phyloP scores from a whole-genome alignment of 2,888 invertebrate species.

The Monoplex corrugatus region DNA sequence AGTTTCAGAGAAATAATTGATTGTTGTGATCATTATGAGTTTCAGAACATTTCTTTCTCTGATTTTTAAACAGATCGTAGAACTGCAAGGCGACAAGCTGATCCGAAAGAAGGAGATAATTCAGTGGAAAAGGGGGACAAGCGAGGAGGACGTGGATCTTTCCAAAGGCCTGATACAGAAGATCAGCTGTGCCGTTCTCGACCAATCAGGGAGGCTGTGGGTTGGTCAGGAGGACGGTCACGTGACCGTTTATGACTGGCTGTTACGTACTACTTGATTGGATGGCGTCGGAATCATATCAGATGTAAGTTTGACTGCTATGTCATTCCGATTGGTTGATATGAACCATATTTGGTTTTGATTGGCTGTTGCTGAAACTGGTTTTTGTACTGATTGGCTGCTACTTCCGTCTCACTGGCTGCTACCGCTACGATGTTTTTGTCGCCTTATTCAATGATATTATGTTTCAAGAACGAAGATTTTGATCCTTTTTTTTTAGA shows the following conservation, averaged over 20 bases:
- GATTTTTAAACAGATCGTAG: slow-evolving; percentile 20
- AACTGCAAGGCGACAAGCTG: slow-evolving; percentile 22
- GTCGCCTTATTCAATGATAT: no score
- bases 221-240: slow-evolving; percentile 44
- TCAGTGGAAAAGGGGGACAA: slow-evolving; percentile 18
- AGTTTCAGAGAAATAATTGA: no score
- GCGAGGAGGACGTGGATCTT: slow-evolving; percentile 18
- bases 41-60: no score
- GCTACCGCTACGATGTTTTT: no score
- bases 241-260: slow-evolving; percentile 46
- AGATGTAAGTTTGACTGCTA: not conserved
- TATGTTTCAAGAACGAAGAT: no score
- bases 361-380: not conserved
- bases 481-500: no score
- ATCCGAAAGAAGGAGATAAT: slow-evolving; percentile 4
- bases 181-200: slow-evolving; percentile 42
- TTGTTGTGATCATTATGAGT: no score
- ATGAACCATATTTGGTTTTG: not conserved
- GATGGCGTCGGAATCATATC: not conserved
- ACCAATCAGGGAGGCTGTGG: slow-evolving; percentile 40
- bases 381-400: not conserved
- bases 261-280: slow-evolving; percentile 36
- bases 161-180: not conserved
- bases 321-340: no score
- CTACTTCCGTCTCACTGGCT: no score